Evolutionary conservation across 2,113 vertebrate genomes (phyloP), one percentile per base, ranked within the genome.

Genomic region (Percopsis transmontana): DNA sequence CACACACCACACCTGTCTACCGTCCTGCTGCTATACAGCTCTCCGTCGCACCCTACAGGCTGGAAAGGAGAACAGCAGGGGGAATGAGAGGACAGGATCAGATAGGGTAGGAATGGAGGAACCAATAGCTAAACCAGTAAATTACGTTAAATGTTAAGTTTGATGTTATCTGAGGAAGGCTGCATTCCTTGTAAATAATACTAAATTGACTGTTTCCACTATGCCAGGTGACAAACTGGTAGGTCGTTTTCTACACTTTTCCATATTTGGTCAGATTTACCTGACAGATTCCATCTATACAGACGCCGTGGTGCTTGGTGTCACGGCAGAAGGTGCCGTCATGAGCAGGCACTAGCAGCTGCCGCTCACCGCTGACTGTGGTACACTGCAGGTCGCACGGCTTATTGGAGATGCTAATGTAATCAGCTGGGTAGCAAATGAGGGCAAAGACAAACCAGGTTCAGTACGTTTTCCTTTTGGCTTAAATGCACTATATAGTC

Each of bases 361-460:
- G 95, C 45, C 94, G 89, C 87, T 96, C 95, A 2, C 94, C 93
- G 0, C 88, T 91, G 38, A 65, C 90, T 7, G 94, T 95, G 39
- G 93, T 96, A 64, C 95, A 96, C 64, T 96, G 95, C 54, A 96
- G 93, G 85, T 96, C 95, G 63, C 95, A 96, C 0, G 95, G 95
- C 87, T 95, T 96, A 69, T 90, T 96, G 85, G 95, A 96, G 89
- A 96, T 96, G 75, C 93, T 96, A 85, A 94, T 95, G 81, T 96
- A 94, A 87, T 96, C 95, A 80, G 95, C 95, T 96, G 75, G 16
- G 71, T 13, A 52, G 51, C 42, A 74, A 70, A 72, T 63, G 39
- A 58, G 11, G 52, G 19, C 33, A 62, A 5, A n/a, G 19, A 38
- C 45, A 7, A 19, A 14, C 12, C 3, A 45, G 42, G 15, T 16